These are phyloP conservation scores for Amblyjoppa proteus DNA, from an alignment of 2,888 invertebrate species.

Conservation along the genomic window DNA sequence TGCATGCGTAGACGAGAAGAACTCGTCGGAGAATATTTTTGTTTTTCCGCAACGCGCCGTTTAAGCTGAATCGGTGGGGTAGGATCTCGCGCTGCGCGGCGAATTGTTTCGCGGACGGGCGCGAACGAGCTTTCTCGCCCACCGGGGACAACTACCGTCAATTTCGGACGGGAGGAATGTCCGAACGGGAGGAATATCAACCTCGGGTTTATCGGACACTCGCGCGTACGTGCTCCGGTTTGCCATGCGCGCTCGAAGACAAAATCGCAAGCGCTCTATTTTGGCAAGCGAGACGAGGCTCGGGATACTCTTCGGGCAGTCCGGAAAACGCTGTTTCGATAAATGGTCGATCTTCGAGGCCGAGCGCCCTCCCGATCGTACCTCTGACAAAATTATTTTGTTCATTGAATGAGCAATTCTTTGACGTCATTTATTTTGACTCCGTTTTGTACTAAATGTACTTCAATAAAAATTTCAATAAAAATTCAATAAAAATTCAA, in stretches of 20 bases:
- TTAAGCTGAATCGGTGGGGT: constrained; percentile 17
- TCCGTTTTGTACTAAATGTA: not conserved
- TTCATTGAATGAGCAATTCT: not conserved
- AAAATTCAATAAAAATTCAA: not conserved
- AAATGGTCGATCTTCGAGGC: too few species aligned
- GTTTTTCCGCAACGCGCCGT: not conserved
- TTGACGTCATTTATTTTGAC: not conserved
- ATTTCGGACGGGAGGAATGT: not conserved
- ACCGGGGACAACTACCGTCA: constrained; percentile 8
- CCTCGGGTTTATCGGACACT: not conserved
- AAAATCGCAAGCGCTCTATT: not conserved
- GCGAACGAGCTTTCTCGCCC: constrained; percentile 26
- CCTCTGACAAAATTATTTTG: too few species aligned
- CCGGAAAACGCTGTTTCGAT: too few species aligned
- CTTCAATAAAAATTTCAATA: not conserved
- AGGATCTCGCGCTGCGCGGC: not conserved
- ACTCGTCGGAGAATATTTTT: not conserved
- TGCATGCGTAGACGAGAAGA: not conserved
- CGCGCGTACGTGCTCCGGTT: not conserved
- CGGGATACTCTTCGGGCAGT: not conserved
- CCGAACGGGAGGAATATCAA: not conserved
- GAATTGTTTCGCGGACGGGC: constrained; percentile 41
- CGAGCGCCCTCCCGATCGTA: too few species aligned
- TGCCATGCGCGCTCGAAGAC: not conserved
- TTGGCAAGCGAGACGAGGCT: constrained; percentile 23